Evolutionary conservation across 2,113 vertebrate species (phyloP).

Genomic region (Pelodiscus sinensis): DNA sequence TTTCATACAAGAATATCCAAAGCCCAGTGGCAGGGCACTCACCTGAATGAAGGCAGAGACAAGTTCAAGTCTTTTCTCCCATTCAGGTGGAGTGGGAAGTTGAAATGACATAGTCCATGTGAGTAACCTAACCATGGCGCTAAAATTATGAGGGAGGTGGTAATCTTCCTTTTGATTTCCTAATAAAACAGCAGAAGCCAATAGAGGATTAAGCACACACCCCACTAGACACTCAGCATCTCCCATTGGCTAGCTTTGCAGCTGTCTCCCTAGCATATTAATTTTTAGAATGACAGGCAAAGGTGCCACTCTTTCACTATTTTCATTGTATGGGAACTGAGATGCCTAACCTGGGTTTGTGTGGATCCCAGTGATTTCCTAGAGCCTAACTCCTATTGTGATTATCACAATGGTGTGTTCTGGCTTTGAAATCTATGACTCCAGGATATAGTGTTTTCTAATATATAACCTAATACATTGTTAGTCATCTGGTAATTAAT

Average conservation of each 20-base stretch:
- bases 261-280: background rate
- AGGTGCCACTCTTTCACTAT: background rate
- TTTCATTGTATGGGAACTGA: background rate
- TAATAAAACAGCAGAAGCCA: background rate
- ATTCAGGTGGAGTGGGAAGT: background rate
- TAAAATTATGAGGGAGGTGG: background rate
- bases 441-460: constrained; percentile 1
- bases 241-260: too few relatives aligned
- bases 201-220: background rate
- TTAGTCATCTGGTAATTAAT: constrained; percentile 44
- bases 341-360: background rate
- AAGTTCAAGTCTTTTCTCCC: background rate
- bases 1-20: background rate
- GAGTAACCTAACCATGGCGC: background rate
- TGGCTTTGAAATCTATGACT: background rate
- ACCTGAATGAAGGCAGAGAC: background rate
- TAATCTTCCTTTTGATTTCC: background rate
- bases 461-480: background rate
- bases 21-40: background rate
- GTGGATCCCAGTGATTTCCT: background rate
- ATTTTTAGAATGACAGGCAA: background rate
- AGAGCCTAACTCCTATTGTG: background rate
- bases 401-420: background rate
- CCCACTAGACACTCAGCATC: too few relatives aligned
- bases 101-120: background rate